These are phyloP conservation scores for Ctenoplectra terminalis DNA, from an alignment of 1,140 invertebrate genomes.

Conservation along the genomic window DNA sequence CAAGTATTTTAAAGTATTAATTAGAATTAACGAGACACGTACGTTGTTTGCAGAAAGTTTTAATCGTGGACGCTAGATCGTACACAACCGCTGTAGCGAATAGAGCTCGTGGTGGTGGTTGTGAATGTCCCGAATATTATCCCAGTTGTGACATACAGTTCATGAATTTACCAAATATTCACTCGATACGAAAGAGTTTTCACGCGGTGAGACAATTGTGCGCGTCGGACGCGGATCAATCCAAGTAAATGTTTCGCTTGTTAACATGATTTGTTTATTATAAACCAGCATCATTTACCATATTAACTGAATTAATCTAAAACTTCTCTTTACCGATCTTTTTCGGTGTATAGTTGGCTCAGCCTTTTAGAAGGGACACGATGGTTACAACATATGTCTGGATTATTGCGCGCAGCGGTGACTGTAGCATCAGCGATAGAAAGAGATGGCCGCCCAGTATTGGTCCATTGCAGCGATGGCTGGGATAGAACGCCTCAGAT, in stretches of 20 bases:
- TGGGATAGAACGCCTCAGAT: constrained; percentile 99
- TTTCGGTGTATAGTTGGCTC: constrained; percentile 88
- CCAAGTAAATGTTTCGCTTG: constrained; percentile 85
- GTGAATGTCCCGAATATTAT: constrained; percentile 98
- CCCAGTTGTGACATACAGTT: constrained; percentile 96
- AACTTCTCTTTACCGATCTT: neutral
- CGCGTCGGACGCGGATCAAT: constrained; percentile 88
- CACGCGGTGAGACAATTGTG: constrained; percentile 90
- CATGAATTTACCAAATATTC: constrained; percentile 98
- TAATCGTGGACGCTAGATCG: constrained; percentile 97
- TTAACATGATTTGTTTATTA: neutral
- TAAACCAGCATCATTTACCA: neutral
- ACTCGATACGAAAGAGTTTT: constrained; percentile 95
- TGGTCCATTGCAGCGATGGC: constrained; percentile 98
- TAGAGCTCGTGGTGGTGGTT: constrained; percentile 96
- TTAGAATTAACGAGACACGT: too few relatives aligned
- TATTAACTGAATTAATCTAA: neutral
- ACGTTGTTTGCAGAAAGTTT: constrained; percentile 89
- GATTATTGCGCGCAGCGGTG: constrained; percentile 90
- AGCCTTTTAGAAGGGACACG: constrained; percentile 93
- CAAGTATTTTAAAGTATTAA: too few relatives aligned
- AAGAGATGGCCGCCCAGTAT: constrained; percentile 92
- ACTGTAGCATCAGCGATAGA: constrained; percentile 92
- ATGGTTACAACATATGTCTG: constrained; percentile 95
- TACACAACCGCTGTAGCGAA: constrained; percentile 98